Conservation (phyloP, 2,797 vertebrate species). For the Pangasius sanitwongsei region DNA sequence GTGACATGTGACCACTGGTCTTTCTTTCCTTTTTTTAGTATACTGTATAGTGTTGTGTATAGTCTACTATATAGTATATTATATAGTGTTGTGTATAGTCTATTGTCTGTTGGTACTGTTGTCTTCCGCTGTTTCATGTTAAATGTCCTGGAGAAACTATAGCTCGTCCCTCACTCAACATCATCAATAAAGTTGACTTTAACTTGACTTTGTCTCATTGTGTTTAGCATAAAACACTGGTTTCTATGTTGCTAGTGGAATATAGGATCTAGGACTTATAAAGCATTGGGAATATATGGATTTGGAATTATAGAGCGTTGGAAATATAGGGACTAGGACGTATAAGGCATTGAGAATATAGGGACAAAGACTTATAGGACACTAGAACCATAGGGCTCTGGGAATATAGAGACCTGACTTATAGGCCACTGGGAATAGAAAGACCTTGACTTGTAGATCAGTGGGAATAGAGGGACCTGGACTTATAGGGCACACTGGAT, state of each 20-base stretch:
- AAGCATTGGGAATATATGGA: background rate
- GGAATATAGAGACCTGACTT: background rate
- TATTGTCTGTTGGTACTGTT: background rate
- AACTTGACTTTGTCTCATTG: background rate
- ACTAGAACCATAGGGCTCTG: background rate
- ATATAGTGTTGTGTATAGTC: background rate
- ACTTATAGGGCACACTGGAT: background rate
- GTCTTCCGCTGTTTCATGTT: background rate
- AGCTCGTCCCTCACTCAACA: background rate
- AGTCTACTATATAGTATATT: background rate
- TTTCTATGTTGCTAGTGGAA: background rate
- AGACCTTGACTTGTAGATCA: background rate
- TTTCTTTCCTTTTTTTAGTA: too few species aligned
- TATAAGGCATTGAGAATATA: background rate
- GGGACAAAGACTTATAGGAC: background rate
- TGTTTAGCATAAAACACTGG: background rate
- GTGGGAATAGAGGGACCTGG: background rate
- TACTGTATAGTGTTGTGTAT: background rate
- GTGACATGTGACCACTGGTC: background rate
- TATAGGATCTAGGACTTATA: background rate
- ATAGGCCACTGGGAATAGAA: background rate
- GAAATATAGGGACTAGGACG: background rate
- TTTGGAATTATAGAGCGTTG: background rate
- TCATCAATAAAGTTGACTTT: background rate
- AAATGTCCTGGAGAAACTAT: background rate